Conservation (phyloP, 2,797 vertebrate species). For the Gymnothorax reevesii region DNA sequence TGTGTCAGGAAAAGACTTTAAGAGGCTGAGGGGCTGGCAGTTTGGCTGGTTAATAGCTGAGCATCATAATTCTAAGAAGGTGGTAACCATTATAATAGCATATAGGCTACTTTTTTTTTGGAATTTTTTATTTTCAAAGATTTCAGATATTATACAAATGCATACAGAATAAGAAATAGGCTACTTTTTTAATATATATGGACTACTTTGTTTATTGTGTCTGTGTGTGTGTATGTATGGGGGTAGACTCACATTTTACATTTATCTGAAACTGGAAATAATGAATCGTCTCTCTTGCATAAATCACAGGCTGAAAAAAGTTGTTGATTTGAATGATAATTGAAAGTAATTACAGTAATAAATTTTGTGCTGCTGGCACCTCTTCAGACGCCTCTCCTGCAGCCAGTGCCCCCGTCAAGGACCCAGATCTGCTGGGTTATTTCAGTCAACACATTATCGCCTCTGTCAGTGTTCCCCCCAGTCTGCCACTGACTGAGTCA, state of each 20-base stretch:
- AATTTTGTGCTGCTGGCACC: constrained; percentile 42
- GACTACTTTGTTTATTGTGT: not conserved
- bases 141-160: too few relatives aligned
- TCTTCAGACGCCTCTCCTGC: not conserved
- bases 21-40: not conserved
- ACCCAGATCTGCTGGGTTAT: constrained; percentile 22
- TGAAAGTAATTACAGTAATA: constrained; percentile 61
- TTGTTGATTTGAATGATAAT: constrained; percentile 58
- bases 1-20: not conserved
- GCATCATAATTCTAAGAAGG: not conserved
- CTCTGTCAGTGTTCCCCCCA: not conserved
- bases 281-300: not conserved
- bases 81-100: not conserved
- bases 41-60: not conserved
- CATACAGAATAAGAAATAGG: not conserved
- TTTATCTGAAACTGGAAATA: not conserved
- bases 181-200: not conserved
- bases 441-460: constrained; percentile 28
- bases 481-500: too few relatives aligned
- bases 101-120: not conserved
- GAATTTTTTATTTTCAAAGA: too few relatives aligned
- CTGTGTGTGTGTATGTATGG: not conserved
- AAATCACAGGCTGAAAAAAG: not conserved
- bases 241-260: not conserved
- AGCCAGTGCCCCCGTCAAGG: constrained; percentile 14